Base-by-base conservation (phyloP, 1,140 invertebrate genomes). In the Lepidostoma basale region DNA sequence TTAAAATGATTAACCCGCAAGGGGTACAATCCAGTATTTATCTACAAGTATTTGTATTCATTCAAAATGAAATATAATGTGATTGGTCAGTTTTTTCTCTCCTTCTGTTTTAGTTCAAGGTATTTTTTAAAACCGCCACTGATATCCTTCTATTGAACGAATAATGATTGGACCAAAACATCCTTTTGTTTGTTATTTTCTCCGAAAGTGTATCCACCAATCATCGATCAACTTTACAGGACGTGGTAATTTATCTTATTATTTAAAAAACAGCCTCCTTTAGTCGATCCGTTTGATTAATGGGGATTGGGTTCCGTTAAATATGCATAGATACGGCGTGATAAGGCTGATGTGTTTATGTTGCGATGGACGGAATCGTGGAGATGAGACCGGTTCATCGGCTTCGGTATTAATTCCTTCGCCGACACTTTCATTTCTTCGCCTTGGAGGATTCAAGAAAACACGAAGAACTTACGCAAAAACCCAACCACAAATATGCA, bases 151-250 rank as follows among this genome's bases (percentile, higher is more conserved):
- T 22, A 47, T 47, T 47, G 44, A 47, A 22, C 16, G 18, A 10
- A 8, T 47, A 22, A 47, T 47, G 44, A 47, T 47, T 10, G 18
- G 23, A 47, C 44, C 22, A 22, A 20, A 47, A 47, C 20, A 47
- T 47, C 44, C 4, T 47, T 22, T 47, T 22, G 44, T 47, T 47
- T 18, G 44, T 22, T 23, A 22, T 47, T 18, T 47, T 47, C 44
- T 23, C 22, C 23, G 20, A 47, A 47, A 47, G 23, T 22, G 12
- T 22, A 6, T 10, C 44, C 44, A 22, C 44, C 16, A 47, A 47
- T 47, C 44, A 47, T 47, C 44, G 44, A 47, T 47, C 44, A 47
- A 47, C 44, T 5, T 47, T 36, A 22, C n/a, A 47, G 23, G 44
- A 47, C 44, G 12, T 16, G 20, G 44, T 47, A 47, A 47, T 47